Percentiles rank a stretch among this genome's conserved stretches.
phyloP scores from a whole-genome alignment of 2,888 invertebrate genomes.

The Thymelicus lineola region DNA sequence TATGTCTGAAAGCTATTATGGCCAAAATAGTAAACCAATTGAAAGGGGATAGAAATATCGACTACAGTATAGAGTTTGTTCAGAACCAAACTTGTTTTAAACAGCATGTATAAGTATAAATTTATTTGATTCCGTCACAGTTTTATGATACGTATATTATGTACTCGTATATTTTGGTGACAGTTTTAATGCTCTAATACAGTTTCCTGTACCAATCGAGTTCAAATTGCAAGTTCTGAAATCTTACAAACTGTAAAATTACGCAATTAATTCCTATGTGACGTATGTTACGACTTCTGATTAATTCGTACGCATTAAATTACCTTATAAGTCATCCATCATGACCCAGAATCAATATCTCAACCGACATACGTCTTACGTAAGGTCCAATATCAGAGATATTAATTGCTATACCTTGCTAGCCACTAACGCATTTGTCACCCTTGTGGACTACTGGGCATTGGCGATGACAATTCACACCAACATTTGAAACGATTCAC shows the following conservation, averaged over 20 bases:
- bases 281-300: background rate
- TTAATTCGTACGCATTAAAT: slow-evolving; percentile 23
- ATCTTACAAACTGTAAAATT: background rate
- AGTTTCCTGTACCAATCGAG: background rate
- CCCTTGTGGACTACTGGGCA: background rate
- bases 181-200: background rate
- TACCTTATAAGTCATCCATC: slow-evolving; percentile 20
- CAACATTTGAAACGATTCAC: background rate
- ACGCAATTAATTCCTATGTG: background rate
- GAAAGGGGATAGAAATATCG: too few relatives aligned
- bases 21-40: too few relatives aligned
- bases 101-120: too few relatives aligned
- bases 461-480: background rate
- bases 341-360: slow-evolving; percentile 34
- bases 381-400: slow-evolving; percentile 26
- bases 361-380: slow-evolving; percentile 19
- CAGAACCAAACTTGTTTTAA: too few relatives aligned
- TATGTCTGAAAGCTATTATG: too few relatives aligned
- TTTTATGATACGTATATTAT: too few relatives aligned
- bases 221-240: background rate
- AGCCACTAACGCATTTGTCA: slow-evolving; percentile 24
- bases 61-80: too few relatives aligned
- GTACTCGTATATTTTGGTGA: too few relatives aligned
- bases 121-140: too few relatives aligned
- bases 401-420: slow-evolving; percentile 34